Percentiles rank a stretch among this genome's conserved stretches.
Evolutionary conservation across 2,888 invertebrate species (phyloP).

Genomic region (Tetheella fluctuosa): DNA sequence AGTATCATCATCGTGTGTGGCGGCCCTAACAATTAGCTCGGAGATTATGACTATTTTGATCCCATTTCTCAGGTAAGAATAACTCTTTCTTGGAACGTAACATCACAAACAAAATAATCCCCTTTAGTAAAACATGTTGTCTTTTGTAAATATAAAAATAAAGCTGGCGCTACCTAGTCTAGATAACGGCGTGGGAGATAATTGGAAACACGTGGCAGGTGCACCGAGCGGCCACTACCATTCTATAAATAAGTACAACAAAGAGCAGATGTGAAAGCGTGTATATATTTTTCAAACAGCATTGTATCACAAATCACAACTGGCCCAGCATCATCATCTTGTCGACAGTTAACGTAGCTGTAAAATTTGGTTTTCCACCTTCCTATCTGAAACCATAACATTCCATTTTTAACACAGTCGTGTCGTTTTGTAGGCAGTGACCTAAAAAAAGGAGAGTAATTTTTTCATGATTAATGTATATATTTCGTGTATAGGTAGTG

Average conservation of each 20-base stretch:
- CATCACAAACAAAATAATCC: conserved; percentile 8
- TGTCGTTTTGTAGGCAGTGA: no score
- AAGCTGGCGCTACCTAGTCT: conserved; percentile 29
- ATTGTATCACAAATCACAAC: neutral
- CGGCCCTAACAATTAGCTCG: no score
- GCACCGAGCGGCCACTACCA: conserved; percentile 43
- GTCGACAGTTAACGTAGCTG: neutral
- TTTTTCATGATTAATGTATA: no score
- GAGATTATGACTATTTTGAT: conserved; percentile 5
- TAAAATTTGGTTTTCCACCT: neutral
- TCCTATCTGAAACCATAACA: neutral
- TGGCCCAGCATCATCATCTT: neutral
- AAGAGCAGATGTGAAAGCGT: conserved; percentile 37
- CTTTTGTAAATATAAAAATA: conserved; percentile 35
- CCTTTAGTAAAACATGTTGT: neutral
- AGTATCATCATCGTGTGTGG: no score
- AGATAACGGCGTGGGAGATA: conserved; percentile 42
- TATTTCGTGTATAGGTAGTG: no score
- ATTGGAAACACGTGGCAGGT: conserved; percentile 58
- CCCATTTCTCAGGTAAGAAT: conserved; percentile 1
- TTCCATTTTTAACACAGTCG: neutral
- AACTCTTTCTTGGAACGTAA: conserved; percentile 1
- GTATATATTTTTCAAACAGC: conserved; percentile 20
- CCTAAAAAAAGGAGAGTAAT: no score
- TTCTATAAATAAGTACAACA: conserved; percentile 52